Evolutionary conservation across 2,113 vertebrate species (phyloP), one percentile per base, ranked within the genome.

Genomic region (Oreochromis aureus): DNA sequence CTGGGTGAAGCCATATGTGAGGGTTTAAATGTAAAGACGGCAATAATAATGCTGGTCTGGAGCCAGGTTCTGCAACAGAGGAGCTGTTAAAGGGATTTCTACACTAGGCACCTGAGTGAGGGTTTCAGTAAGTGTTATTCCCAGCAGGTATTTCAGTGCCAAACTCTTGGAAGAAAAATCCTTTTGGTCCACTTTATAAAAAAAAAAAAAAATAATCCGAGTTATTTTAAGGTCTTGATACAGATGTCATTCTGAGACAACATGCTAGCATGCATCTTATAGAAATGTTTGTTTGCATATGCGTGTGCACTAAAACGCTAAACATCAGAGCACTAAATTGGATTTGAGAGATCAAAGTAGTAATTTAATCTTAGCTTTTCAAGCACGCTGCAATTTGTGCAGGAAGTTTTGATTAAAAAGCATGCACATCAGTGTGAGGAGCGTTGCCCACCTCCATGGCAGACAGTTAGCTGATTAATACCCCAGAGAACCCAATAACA

Each of bases 391-490:
- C 81, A 91, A 85, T 86, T 88, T 84, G 85, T 58, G 80, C 90
- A 85, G 89, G 87, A 92, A 81, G 91, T 90, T 94, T 86, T 91
- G 89, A 93, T 95, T 92, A 92, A 92, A 94, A 92, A 92, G 91
- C 87, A 55, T 46, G 44, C 66, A 82, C 86, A 91, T 93, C 86
- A 80, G 82, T 5, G 61, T 82, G 46, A 83, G 55, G 41, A 86
- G 78, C 71, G 80, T 81, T 61, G 59, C 34, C 86, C 90, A 92
- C 89, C 88, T 86, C 88, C 66, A 87, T 66, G 69, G 84, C 81
- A 90, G 91, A 89, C 90, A 82, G 91, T 94, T 92, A 92, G 88
- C 92, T 96, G 94, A 96, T 96, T 96, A 93, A 95, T 90, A 86
- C 84, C 94, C 87, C 86, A 76, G 81, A 92, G 92, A 92, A 80